These are phyloP conservation scores for Esox niger DNA, from an alignment of 2,113 vertebrate species.

Conservation along the genomic window DNA sequence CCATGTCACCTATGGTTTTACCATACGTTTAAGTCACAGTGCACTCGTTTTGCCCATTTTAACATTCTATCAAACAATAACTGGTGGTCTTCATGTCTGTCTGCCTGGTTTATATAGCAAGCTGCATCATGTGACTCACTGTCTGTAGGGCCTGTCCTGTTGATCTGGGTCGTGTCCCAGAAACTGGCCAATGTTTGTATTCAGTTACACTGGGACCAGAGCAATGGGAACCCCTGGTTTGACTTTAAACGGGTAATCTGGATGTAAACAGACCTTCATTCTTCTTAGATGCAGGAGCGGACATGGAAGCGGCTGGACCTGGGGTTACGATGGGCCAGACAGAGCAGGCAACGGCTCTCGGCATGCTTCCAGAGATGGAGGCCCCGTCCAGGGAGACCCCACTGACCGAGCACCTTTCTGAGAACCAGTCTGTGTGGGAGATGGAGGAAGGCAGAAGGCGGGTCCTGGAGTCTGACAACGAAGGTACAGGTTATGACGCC, in stretches of 20 bases:
- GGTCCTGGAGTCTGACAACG: constrained; percentile 28
- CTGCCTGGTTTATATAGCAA: too few species aligned
- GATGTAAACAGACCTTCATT: background rate
- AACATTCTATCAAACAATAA: too few species aligned
- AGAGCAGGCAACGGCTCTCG: constrained; percentile 22
- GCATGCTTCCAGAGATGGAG: constrained; percentile 31
- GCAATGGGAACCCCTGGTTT: background rate
- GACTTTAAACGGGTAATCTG: background rate
- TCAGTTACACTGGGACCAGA: background rate
- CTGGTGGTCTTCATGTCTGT: too few species aligned
- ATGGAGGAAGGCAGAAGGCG: constrained; percentile 48
- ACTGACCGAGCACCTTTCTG: constrained; percentile 19
- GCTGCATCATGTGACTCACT: too few species aligned
- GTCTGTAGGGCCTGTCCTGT: too few species aligned
- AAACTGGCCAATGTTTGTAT: too few species aligned
- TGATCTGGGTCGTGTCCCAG: too few species aligned
- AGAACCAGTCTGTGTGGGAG: constrained; percentile 60
- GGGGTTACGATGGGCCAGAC: constrained; percentile 17
- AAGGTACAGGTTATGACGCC: constrained; percentile 17
- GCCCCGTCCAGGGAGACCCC: constrained; percentile 27
- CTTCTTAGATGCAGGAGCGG: constrained; percentile 41
- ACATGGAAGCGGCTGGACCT: constrained; percentile 35
- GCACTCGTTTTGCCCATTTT: too few species aligned
- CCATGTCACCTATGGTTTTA: too few species aligned
- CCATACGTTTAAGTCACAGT: too few species aligned